Base-by-base conservation (phyloP, 1,140 invertebrate species). In the Drosophila gunungcola region DNA sequence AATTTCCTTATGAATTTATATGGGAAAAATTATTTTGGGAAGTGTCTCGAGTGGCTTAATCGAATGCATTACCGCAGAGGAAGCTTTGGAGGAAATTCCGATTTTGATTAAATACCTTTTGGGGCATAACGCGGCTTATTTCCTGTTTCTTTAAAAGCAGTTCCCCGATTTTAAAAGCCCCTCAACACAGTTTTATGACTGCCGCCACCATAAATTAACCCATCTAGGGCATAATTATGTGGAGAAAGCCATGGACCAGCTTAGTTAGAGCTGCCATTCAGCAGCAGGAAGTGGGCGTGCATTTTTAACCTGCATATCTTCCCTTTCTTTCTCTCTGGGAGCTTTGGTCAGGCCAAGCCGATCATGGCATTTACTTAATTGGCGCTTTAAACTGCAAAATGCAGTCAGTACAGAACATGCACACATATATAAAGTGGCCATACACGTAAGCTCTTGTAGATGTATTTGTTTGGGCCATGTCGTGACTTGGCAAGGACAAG, bases 321-420 rank as follows among this genome's bases (percentile, higher is more conserved):
- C 16, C 34, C 46, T 12, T 21, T 25, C 25, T 61, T 43, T 5
- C n/a, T 16, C 25, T 56, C 48, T 13, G 12, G 4, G n/a, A 48
- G 46, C 48, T 67, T 41, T 65, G 72, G 53, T 27, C 78, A 62
- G 25, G 45, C 21, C 25, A 56, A 55, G 38, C 46, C 6, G 27
- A 25, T 45, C 63, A 46, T 69, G 79, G 75, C 76, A 70, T 89
- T 88, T 80, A 83, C 84, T 89, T 89, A 89, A 89, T 88, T 86
- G 83, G 70, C 60, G 79, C 78, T 86, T 79, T 79, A 86, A 82
- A 73, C 70, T 53, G 83, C 53, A 83, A 73, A 80, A 73, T 80
- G 72, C 77, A 69, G 53, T 55, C 48, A 43, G 45, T 54, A 12
- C 48, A 43, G 45, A 49, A 12, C 36, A 11, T 27, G 11, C 2